Evolutionary conservation across 2,797 vertebrate species (phyloP), one percentile per base, ranked within the genome.

Genomic region (Tadarida brasiliensis): DNA sequence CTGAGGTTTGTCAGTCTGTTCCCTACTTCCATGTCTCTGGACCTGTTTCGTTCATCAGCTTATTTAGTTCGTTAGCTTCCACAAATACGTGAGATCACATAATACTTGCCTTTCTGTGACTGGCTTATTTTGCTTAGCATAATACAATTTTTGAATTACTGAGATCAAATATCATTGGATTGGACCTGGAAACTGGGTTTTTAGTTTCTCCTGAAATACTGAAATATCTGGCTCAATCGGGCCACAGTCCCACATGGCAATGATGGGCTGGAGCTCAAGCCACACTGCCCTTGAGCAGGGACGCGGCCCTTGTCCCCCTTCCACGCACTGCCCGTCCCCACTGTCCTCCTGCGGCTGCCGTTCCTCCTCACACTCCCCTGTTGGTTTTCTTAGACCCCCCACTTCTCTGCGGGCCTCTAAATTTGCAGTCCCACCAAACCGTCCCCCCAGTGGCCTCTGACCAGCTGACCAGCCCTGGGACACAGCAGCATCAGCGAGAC

Each of bases 261-360:
- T 15, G 5, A 19, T 3, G 47, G 47, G 68, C 17, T 3, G n/a
- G 67, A 28, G 28, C 17, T 14, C 59, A 15, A 47, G 28, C 39
- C 28, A 47, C 26, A 9, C 0, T 5, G 59, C 19, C 44, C 57
- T 39, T 44, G 7, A 24, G 80, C 80, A 28, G 24, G 39, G 80
- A 22, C 7, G 1, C 8, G 28, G n/a, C 35, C 9, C 14, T 19
- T 5, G 0, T 12, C 10, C 19, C 3, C 28, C 44, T n/a, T n/a
- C 51, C 74, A 49, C 2, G 2, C 22, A 35, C 59, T 9, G 5
- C 59, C 51, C 67, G 2, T 5, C 51, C 33, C 44, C 12, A 7
- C 20, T 1, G 30, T 54, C 15, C 16, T 10, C 54, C n/a, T 22
- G 44, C 22, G 1, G 22, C 63, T 56, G 15, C 19, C 1, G 12